Evolutionary conservation across 2,797 vertebrate species (phyloP).

Genomic region (Microtus obscurus): DNA sequence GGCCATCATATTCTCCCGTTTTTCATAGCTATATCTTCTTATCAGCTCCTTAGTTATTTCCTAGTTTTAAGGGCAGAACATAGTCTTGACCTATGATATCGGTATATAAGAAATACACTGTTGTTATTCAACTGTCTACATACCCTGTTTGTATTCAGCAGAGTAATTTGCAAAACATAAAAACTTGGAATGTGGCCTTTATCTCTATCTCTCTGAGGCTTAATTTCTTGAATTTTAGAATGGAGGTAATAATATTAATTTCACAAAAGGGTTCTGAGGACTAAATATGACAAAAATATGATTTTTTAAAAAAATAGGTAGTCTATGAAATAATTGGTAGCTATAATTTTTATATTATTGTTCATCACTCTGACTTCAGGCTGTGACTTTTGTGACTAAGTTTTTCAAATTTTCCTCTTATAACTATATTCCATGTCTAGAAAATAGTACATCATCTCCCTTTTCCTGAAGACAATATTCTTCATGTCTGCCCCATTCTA

Average conservation of each 20-base stretch:
- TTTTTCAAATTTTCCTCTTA: background rate
- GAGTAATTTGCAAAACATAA: background rate
- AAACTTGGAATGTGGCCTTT: background rate
- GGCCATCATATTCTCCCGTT: background rate
- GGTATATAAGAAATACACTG: background rate
- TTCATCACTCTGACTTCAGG: background rate
- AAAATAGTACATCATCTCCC: background rate
- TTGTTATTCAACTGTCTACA: background rate
- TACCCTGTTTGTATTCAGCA: background rate
- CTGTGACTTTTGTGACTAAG: background rate
- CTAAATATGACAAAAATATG: background rate
- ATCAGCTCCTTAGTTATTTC: background rate
- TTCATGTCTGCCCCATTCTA: background rate
- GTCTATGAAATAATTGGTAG: background rate
- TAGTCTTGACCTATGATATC: background rate
- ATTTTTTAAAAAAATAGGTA: background rate
- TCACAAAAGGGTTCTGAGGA: background rate
- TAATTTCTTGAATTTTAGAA: conserved; percentile 4
- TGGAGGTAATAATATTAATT: background rate
- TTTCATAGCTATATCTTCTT: background rate
- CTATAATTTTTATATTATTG: background rate
- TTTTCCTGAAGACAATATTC: background rate
- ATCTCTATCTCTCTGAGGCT: background rate
- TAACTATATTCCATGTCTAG: background rate
- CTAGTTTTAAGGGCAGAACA: background rate